Conservation (phyloP, 1,140 invertebrate genomes). For the Bombus pyrosoma region DNA sequence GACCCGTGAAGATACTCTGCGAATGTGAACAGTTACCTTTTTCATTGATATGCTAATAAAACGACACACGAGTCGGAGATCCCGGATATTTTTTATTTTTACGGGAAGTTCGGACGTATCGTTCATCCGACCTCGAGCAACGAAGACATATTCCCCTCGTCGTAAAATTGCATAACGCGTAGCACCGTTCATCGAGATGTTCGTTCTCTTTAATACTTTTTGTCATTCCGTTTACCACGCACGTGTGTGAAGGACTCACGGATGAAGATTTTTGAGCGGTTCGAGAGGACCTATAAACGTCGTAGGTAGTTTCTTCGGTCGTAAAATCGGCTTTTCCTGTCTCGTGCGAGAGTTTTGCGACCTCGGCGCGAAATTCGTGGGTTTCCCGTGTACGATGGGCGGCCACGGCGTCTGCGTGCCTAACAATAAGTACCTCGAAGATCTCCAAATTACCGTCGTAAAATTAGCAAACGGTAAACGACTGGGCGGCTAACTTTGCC, state of each 20-base stretch:
- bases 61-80: neutral
- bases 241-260: neutral
- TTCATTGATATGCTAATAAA: conserved; percentile 26
- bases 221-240: neutral
- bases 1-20: neutral
- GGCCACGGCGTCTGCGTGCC: neutral
- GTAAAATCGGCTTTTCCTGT: conserved; percentile 25
- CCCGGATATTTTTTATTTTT: neutral
- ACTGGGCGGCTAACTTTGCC: neutral
- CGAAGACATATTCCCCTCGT: neutral
- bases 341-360: neutral
- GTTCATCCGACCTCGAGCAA: neutral
- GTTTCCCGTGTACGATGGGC: neutral
- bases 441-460: conserved; percentile 8
- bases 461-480: conserved; percentile 26
- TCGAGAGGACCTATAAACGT: neutral
- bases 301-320: neutral
- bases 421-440: neutral
- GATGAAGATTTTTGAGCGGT: neutral
- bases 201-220: neutral
- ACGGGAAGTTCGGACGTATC: neutral
- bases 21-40: conserved; percentile 17
- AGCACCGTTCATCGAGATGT: neutral
- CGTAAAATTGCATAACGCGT: conserved; percentile 23
- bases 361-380: neutral